phyloP scores from a whole-genome alignment of 1,140 invertebrate species.

The Octopus bimaculoides region DNA sequence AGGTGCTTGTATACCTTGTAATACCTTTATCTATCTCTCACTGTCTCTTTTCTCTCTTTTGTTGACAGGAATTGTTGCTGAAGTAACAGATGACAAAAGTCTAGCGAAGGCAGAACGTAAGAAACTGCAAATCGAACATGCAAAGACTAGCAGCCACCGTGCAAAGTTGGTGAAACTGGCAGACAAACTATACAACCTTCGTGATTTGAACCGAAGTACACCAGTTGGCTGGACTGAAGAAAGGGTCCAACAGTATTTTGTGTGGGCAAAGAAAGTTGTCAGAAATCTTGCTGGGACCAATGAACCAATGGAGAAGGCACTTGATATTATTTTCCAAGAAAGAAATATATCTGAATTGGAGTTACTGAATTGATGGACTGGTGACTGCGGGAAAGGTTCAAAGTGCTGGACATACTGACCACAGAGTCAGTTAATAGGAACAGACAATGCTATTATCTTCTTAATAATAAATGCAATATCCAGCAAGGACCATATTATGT shows the following conservation, averaged over 20 bases:
- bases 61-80: slow-evolving; percentile 49
- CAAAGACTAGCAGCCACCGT: slow-evolving; percentile 60
- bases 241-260: slow-evolving; percentile 68
- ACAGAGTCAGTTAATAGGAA: slow-evolving; percentile 13
- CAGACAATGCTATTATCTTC: not conserved
- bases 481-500: too few relatives aligned
- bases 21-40: not conserved
- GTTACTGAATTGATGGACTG: slow-evolving; percentile 14
- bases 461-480: not conserved
- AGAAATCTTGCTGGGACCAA: slow-evolving; percentile 70
- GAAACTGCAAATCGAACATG: slow-evolving; percentile 69
- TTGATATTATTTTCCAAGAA: slow-evolving; percentile 63
- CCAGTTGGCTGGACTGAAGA: slow-evolving; percentile 68
- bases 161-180: slow-evolving; percentile 82
- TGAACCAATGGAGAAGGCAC: slow-evolving; percentile 62
- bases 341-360: slow-evolving; percentile 16
- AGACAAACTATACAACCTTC: slow-evolving; percentile 83
- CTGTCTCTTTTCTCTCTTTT: not conserved
- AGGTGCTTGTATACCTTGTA: too few relatives aligned
- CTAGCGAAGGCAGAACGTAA: slow-evolving; percentile 70
- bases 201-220: slow-evolving; percentile 67
- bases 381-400: not conserved
- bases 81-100: slow-evolving; percentile 74
- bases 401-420: slow-evolving; percentile 14
- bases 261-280: slow-evolving; percentile 73